Conservation (phyloP, 2,888 invertebrate genomes). For the Zonitis immaculata region DNA sequence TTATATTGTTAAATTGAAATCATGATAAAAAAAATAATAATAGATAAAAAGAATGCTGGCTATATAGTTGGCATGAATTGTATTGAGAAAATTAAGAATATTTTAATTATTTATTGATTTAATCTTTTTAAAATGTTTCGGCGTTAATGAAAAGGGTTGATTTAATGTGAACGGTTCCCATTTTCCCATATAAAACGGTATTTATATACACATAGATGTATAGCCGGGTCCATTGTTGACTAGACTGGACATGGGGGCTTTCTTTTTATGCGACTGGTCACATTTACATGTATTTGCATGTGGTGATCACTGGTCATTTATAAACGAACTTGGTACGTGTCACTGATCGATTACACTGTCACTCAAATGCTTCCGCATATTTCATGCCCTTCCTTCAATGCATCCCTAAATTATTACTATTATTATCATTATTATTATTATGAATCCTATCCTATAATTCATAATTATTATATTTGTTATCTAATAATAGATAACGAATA, state of each 20-base stretch:
- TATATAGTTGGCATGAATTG: neutral
- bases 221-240: constrained; percentile 29
- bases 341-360: constrained; percentile 48
- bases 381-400: constrained; percentile 35
- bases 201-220: constrained; percentile 10
- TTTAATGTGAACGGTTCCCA: constrained; percentile 15
- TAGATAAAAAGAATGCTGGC: too few species aligned
- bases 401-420: constrained; percentile 15
- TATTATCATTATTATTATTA: too few species aligned
- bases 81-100: constrained; percentile 12
- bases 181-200: constrained; percentile 2
- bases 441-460: constrained; percentile 14
- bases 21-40: neutral
- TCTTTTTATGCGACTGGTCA: constrained; percentile 37
- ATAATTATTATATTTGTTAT: constrained; percentile 3
- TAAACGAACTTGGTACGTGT: constrained; percentile 45
- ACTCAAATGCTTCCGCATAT: constrained; percentile 43
- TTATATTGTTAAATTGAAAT: neutral
- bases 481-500: neutral
- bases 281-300: constrained; percentile 49
- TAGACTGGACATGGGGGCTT: constrained; percentile 39
- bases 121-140: constrained; percentile 19
- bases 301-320: constrained; percentile 47
- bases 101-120: constrained; percentile 20
- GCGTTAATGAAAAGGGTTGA: constrained; percentile 21